Evolutionary conservation across 2,888 invertebrate species (phyloP).

Genomic region (Electrophaes corylata): DNA sequence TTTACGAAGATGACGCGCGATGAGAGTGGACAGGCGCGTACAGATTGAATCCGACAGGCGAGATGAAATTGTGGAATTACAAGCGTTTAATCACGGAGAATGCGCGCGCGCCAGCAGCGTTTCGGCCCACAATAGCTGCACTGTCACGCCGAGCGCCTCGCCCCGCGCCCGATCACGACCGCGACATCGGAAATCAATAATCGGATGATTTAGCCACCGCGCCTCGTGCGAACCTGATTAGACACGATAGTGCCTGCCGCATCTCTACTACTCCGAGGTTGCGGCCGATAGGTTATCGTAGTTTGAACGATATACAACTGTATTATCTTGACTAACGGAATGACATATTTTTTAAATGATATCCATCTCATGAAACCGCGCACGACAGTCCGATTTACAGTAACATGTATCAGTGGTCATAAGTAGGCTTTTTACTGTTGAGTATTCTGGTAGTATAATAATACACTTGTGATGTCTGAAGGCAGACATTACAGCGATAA

Average conservation of each 20-base stretch:
- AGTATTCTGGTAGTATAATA: conserved; percentile 49
- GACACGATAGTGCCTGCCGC: conserved; percentile 78
- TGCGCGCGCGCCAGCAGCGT: conserved; percentile 63
- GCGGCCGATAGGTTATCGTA: conserved; percentile 77
- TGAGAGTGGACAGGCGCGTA: conserved; percentile 52
- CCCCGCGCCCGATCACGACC: conserved; percentile 81
- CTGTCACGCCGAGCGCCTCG: conserved; percentile 77
- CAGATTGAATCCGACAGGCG: conserved; percentile 75
- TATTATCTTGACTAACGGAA: conserved; percentile 71
- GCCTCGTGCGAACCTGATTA: conserved; percentile 84
- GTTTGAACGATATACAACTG: conserved; percentile 68
- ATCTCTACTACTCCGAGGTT: conserved; percentile 61
- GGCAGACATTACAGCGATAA: conserved; percentile 45
- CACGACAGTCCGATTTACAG: conserved; percentile 67
- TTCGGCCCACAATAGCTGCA: conserved; percentile 74
- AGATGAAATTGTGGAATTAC: conserved; percentile 81
- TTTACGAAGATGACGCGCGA: conserved; percentile 60
- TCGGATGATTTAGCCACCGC: conserved; percentile 83
- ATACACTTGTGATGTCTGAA: conserved; percentile 48
- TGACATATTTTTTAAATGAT: conserved; percentile 75
- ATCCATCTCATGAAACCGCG: conserved; percentile 68
- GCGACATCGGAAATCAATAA: conserved; percentile 84
- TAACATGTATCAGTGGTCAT: conserved; percentile 66
- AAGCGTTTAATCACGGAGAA: conserved; percentile 80
- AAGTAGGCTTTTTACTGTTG: conserved; percentile 57